phyloP scores from a whole-genome alignment of 2,888 invertebrate species.

The Dastarcus helophoroides region DNA sequence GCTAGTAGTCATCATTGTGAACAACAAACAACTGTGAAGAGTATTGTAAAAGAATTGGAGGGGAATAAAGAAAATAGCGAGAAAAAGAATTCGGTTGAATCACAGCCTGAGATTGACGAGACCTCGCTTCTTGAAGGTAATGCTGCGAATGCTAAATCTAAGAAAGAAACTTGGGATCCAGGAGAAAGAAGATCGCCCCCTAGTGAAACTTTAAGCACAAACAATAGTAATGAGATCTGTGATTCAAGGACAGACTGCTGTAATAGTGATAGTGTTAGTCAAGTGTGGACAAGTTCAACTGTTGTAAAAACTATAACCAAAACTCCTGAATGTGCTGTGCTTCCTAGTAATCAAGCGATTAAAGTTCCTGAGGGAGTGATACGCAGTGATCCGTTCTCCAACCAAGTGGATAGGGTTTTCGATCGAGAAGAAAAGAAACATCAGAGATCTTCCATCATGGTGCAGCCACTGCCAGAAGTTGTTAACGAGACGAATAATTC shows the following conservation, averaged over 20 bases:
- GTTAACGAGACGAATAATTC: constrained; percentile 19
- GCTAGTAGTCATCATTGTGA: constrained; percentile 26
- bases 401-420: constrained; percentile 57
- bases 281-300: constrained; percentile 41
- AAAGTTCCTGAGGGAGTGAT: constrained; percentile 26
- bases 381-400: constrained; percentile 53
- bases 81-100: too few species aligned
- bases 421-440: constrained; percentile 52
- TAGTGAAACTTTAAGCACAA: constrained; percentile 7
- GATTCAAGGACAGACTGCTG: constrained; percentile 34
- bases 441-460: constrained; percentile 31
- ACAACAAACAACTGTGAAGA: constrained; percentile 45
- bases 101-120: too few species aligned
- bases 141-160: too few species aligned
- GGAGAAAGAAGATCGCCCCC: constrained; percentile 39
- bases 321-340: constrained; percentile 21
- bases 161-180: constrained; percentile 59
- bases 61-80: too few species aligned
- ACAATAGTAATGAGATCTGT: constrained; percentile 33
- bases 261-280: constrained; percentile 25
- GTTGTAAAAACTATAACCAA: constrained; percentile 25
- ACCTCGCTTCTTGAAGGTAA: too few species aligned
- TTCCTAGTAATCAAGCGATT: constrained; percentile 26
- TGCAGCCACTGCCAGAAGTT: constrained; percentile 27
- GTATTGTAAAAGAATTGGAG: constrained; percentile 64